phyloP scores from a whole-genome alignment of 2,113 vertebrate genomes.

The Tetrao urogallus region DNA sequence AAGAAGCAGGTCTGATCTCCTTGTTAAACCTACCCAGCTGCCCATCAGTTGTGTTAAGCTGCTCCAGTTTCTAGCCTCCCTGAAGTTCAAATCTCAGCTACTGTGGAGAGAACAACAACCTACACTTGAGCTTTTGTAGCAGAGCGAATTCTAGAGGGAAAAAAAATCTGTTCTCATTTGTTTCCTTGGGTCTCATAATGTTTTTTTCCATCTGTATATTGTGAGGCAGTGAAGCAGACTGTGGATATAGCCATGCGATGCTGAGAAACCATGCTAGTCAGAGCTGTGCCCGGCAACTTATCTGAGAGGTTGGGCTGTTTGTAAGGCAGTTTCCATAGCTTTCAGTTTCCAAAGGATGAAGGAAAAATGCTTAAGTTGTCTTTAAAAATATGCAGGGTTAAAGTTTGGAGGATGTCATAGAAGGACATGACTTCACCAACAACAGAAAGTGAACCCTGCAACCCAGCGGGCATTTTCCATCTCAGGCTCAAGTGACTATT shows the following conservation, averaged over 20 bases:
- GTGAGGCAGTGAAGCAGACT: neutral
- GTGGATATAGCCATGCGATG: rapidly evolving
- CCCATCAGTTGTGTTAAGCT: neutral
- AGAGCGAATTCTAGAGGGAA: neutral
- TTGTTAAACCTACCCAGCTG: neutral
- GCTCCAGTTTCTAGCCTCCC: neutral
- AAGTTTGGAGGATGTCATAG: neutral
- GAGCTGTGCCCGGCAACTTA: neutral
- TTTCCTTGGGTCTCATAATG: neutral
- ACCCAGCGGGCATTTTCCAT: neutral
- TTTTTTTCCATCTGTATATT: neutral
- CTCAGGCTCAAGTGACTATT: neutral
- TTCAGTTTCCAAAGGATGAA: neutral
- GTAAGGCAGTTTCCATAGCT: neutral
- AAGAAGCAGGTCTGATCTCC: neutral
- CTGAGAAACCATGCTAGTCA: neutral
- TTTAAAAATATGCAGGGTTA: neutral
- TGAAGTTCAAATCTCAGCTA: neutral
- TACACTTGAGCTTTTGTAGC: neutral
- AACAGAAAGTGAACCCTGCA: neutral
- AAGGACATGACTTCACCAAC: neutral
- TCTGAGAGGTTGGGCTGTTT: neutral
- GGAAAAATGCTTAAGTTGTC: neutral
- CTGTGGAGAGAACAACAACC: neutral
- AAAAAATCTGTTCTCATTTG: rapidly evolving